Base-by-base conservation (phyloP, 2,888 invertebrate genomes). In the Polydrusus pterygomalis region DNA sequence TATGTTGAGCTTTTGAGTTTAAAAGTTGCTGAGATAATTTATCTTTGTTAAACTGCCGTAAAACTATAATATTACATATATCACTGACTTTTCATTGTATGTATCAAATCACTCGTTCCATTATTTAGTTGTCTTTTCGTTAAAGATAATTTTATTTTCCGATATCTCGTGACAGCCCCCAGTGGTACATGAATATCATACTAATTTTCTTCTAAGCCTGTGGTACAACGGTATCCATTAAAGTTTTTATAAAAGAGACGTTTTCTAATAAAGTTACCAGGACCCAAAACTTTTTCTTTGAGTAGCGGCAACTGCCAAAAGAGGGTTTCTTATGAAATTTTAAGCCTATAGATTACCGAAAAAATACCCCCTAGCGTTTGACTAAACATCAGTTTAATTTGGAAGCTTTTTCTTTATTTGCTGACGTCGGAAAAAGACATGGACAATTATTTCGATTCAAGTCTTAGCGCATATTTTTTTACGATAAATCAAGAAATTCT, bases 331-430 rank as follows among this genome's bases (percentile, higher is more conserved):
- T 18, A 13, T 20, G 20, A n/a, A 51, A n/a, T 20, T 51, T 51
- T 51, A 18, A 51, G 51, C 51, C 51, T 51, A 11, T 20, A 51
- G 18, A 51, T 51, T 51, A 51, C 51, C 51, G n/a, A 51, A 51
- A 47, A 43, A 43, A 47, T 17, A 47, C 15, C 17, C 11, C 10
- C 11, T 11, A n/a, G 10, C 8, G 11, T 20, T 51, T 51, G 51
- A 20, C 51, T 51, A 51, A 51, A 51, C 20, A 51, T 20, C 11
- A 20, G 20, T 18, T 18, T 18, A 51, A 51, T 18, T 51, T 51
- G 9, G 17, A 49, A 15, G 17, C 18, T 1, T 51, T 20, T 51
- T 51, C 11, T 20, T 18, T 51, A 20, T 20, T 51, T 11, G 47
- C 17, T n/a, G 9, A 49, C 6, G 47, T n/a, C 10, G 43, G 43